These are phyloP conservation scores for Anodontia alba DNA, from an alignment of 2,888 invertebrate genomes.

Conservation along the genomic window DNA sequence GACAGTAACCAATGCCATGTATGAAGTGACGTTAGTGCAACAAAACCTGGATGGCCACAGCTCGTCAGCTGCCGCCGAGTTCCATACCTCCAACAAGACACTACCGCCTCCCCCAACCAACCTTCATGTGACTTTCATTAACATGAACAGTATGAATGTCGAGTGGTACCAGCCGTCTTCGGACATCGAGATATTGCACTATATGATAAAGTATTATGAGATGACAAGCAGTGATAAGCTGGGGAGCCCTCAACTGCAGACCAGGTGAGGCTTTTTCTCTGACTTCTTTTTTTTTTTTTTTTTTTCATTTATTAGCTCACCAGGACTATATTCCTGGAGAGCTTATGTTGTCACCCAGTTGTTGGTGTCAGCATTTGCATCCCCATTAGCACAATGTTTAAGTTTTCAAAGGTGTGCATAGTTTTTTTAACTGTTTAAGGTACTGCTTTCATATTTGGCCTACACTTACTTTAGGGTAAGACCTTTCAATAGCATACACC, in stretches of 20 bases:
- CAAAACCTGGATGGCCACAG: slow-evolving; percentile 52
- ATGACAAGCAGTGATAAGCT: background rate
- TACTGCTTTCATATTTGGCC: too few relatives aligned
- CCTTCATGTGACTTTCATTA: slow-evolving; percentile 49
- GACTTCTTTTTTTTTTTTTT: too few relatives aligned
- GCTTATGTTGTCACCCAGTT: too few relatives aligned
- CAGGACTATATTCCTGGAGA: too few relatives aligned
- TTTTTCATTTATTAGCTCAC: too few relatives aligned
- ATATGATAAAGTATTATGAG: slow-evolving; percentile 64
- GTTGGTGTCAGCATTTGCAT: too few relatives aligned
- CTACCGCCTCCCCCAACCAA: slow-evolving; percentile 59
- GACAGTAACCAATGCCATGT: slow-evolving; percentile 32
- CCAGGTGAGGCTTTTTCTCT: too few relatives aligned
- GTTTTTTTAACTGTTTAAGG: too few relatives aligned
- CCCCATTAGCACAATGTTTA: too few relatives aligned
- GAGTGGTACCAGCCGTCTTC: slow-evolving; percentile 64
- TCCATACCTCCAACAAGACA: slow-evolving; percentile 62
- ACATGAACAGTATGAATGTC: slow-evolving; percentile 54
- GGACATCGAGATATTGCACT: slow-evolving; percentile 46
- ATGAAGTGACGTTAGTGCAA: slow-evolving; percentile 68
- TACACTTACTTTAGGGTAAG: too few relatives aligned
- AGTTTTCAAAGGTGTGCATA: too few relatives aligned
- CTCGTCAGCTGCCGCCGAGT: slow-evolving; percentile 65
- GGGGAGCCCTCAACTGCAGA: background rate
- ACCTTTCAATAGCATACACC: too few relatives aligned